Percentiles rank a stretch among this genome's conserved stretches.
Evolutionary conservation across 2,113 vertebrate species (phyloP).

Genomic region (Puntigrus tetrazona): DNA sequence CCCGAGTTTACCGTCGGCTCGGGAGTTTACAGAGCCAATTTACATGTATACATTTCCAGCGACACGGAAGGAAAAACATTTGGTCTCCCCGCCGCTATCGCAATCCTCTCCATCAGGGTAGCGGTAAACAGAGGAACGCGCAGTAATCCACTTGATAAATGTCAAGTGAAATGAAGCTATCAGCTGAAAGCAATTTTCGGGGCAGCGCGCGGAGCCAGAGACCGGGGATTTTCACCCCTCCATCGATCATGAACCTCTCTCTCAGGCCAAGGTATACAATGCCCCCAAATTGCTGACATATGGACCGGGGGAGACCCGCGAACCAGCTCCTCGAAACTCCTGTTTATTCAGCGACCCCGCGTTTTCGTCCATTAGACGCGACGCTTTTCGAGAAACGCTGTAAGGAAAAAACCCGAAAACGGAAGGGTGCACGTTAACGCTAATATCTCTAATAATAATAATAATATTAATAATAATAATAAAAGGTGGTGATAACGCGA

Average conservation of each 20-base stretch:
- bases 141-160: conserved; percentile 89
- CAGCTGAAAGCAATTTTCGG: conserved; percentile 97
- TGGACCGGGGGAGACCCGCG: conserved; percentile 79
- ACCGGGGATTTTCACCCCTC: conserved; percentile 89
- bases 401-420: neutral
- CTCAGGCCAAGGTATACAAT: conserved; percentile 98
- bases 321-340: conserved; percentile 80
- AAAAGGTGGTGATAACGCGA: neutral
- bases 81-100: conserved; percentile 54
- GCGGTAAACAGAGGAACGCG: conserved; percentile 72
- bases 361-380: conserved; percentile 74
- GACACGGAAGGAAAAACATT: conserved; percentile 71
- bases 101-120: conserved; percentile 58
- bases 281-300: conserved; percentile 99
- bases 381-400: conserved; percentile 68
- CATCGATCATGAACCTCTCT: conserved; percentile 94
- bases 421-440: too few relatives aligned
- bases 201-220: conserved; percentile 83
- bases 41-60: conserved; percentile 74
- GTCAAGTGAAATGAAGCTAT: conserved; percentile 88
- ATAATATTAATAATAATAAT: too few relatives aligned
- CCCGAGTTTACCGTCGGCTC: conserved; percentile 61
- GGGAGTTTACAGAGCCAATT: conserved; percentile 75
- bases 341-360: conserved; percentile 88
- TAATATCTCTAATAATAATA: too few relatives aligned